Conservation (phyloP, 2,113 vertebrate species). For the Miniopterus natalensis region DNA sequence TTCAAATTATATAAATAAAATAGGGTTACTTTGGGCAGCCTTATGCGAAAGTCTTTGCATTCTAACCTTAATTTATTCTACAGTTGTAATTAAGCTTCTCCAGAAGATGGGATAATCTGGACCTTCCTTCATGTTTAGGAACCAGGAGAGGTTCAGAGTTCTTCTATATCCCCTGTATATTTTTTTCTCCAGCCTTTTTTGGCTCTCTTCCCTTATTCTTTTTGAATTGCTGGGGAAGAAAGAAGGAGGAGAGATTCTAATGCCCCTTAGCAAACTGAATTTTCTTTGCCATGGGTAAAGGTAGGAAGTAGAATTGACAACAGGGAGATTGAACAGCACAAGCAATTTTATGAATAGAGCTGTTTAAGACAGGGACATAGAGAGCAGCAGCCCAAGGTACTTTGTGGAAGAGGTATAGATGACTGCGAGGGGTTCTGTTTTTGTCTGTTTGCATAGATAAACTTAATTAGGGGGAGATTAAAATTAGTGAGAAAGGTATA, state of each 20-base stretch:
- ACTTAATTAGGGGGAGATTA: conserved; percentile 29
- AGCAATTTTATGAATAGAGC: conserved; percentile 12
- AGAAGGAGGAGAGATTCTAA: not conserved
- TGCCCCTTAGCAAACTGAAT: conserved; percentile 35
- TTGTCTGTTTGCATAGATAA: conserved; percentile 19
- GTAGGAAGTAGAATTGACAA: conserved; percentile 47
- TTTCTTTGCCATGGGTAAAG: conserved; percentile 29
- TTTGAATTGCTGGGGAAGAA: conserved; percentile 29
- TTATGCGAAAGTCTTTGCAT: conserved; percentile 44
- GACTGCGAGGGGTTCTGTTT: not conserved
- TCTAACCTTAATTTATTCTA: not conserved
- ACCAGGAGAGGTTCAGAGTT: not conserved
- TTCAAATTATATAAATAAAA: conserved; percentile 53
- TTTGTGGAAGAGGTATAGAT: conserved; percentile 33
- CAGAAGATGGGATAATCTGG: conserved; percentile 31
- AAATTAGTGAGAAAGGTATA: conserved; percentile 42
- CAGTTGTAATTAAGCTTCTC: not conserved
- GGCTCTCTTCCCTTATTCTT: not conserved
- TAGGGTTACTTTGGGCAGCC: conserved; percentile 8
- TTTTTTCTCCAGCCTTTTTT: conserved; percentile 13
- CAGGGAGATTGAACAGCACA: not conserved
- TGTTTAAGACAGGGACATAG: not conserved
- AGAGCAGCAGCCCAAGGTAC: not conserved
- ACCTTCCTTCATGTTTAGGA: conserved; percentile 42
- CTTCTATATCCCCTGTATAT: not conserved